Conservation (phyloP, 2,888 invertebrate species). For the Ophion ellenae region DNA sequence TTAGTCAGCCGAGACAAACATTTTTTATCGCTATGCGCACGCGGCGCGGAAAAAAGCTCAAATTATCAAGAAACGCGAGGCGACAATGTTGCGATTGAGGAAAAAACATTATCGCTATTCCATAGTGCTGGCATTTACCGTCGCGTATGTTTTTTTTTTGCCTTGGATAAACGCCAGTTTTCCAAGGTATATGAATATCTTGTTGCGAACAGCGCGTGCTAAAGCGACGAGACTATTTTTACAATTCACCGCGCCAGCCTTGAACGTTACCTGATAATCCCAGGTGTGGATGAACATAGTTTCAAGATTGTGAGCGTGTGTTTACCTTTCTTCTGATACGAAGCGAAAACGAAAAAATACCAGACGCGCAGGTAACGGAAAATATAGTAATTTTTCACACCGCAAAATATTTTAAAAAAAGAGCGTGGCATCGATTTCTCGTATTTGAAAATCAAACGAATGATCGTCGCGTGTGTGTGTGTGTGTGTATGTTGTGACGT, state of each 20-base stretch:
- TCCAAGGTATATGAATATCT: conserved; percentile 49
- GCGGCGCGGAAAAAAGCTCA: not conserved
- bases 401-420: not conserved
- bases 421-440: conserved; percentile 7
- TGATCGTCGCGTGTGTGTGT: conserved; percentile 15
- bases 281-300: conserved; percentile 52
- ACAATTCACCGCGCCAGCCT: conserved; percentile 58
- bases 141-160: not conserved
- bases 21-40: not conserved
- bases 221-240: conserved; percentile 68
- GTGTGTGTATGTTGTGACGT: conserved; percentile 33
- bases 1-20: not conserved
- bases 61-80: not conserved
- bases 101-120: not conserved
- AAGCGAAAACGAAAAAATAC: not conserved
- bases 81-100: not conserved
- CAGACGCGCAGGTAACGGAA: not conserved
- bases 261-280: conserved; percentile 54
- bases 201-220: not conserved
- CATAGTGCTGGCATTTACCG: not conserved
- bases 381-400: not conserved
- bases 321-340: not conserved
- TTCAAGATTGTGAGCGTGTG: conserved; percentile 23
- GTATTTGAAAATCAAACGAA: conserved; percentile 18
- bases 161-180: conserved; percentile 67